A percentile compares a stretch with the other conserved stretches of the same genome.
Conservation (phyloP, 2,797 vertebrate species). For the Crossoptilon crossoptilon region DNA sequence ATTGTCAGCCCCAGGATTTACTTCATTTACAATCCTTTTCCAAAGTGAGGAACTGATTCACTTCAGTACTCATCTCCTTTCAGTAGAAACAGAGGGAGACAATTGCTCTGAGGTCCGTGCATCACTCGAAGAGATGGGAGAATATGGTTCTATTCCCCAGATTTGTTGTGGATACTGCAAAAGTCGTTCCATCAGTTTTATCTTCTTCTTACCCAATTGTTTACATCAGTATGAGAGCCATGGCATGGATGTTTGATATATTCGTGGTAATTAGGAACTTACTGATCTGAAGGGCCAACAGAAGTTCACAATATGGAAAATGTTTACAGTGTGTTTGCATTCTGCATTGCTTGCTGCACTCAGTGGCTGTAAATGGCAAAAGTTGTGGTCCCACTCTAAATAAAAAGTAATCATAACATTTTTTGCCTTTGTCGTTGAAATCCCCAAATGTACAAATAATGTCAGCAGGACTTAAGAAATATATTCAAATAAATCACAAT, state of each 20-base stretch:
- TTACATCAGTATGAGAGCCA: background rate
- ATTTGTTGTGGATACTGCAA: background rate
- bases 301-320: background rate
- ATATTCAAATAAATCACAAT: constrained; percentile 13
- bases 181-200: background rate
- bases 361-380: background rate
- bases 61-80: background rate
- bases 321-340: background rate
- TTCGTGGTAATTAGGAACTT: background rate
- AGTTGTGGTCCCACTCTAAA: background rate
- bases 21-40: background rate
- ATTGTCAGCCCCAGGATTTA: background rate
- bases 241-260: background rate
- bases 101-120: background rate
- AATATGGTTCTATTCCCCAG: background rate
- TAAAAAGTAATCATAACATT: background rate
- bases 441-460: background rate
- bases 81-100: background rate
- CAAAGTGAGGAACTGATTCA: background rate
- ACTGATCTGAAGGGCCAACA: background rate
- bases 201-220: background rate
- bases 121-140: background rate
- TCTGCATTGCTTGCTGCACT: background rate
- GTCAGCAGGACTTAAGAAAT: constrained; percentile 13
- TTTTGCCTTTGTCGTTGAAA: background rate